Conservation (phyloP, 1,140 invertebrate species). For the Cotesia typhae region DNA sequence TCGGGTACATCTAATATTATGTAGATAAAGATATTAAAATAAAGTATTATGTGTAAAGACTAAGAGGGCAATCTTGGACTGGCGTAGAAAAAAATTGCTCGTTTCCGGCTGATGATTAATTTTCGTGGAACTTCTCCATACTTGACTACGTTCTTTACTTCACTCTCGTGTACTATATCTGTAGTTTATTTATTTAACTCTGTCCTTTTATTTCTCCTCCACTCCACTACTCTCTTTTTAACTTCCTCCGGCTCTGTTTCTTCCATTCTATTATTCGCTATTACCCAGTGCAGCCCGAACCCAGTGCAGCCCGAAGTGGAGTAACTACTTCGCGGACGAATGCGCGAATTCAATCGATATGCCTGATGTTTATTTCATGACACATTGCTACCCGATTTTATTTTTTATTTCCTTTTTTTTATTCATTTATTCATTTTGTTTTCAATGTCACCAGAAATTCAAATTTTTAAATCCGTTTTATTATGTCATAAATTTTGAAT, state of each 20-base stretch:
- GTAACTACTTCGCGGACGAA: conserved; percentile 51
- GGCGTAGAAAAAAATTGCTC: conserved; percentile 54
- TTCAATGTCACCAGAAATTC: conserved; percentile 16
- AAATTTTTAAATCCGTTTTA: too few species aligned
- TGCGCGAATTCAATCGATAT: conserved; percentile 41
- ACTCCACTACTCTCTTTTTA: not conserved
- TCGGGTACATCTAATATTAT: conserved; percentile 39
- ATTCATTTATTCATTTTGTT: conserved; percentile 2
- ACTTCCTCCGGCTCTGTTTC: too few species aligned
- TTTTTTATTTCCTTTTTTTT: too few species aligned
- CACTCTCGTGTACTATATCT: not conserved
- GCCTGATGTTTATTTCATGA: conserved; percentile 56
- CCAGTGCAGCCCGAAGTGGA: conserved; percentile 36
- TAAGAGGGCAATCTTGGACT: conserved; percentile 34
- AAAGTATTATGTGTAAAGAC: conserved; percentile 7
- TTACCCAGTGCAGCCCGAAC: conserved; percentile 17
- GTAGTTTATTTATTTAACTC: not conserved
- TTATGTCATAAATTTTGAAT: too few species aligned
- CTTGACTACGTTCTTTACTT: conserved; percentile 29
- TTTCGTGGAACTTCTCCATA: conserved; percentile 51
- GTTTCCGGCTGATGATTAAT: conserved; percentile 60
- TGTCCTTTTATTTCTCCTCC: not conserved
- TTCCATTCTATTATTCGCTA: not conserved
- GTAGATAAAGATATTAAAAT: conserved; percentile 44
- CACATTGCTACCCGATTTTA: conserved; percentile 14